Evolutionary conservation across 2,113 vertebrate species (phyloP), one percentile per base, ranked within the genome.

Genomic region (Xiphophorus hellerii): DNA sequence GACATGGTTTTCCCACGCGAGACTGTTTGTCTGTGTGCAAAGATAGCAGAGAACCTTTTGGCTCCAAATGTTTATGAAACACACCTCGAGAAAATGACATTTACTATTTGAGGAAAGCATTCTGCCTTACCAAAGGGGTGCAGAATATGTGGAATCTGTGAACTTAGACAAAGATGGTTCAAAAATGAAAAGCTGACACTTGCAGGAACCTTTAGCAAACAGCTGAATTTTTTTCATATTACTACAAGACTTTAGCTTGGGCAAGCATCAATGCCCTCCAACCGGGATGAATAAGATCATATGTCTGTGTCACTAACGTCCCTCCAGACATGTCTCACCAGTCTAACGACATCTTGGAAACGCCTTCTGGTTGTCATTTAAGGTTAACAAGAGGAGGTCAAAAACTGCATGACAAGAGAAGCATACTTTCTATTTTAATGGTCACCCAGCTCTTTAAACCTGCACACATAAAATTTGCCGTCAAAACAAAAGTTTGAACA

Each of bases 1-100:
- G 81, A 86, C 75, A 66, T 71, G 37, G 22, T 70, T 73, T 83
- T 84, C 87, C 87, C 83, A 65, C 25, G 33, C 63, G 84, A 75
- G 74, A 74, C 81, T 33, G 65, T 87, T 61, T 70, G 69, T 82
- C 31, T 83, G 68, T 48, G 65, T 64, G 6, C 51, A 77, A 67
- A 30, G 61, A 77, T 64, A 66, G 74, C 63, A 10, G 71, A 31
- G 27, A 83, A 86, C 83, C 81, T 82, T 90, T 88, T 71, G 74
- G 69, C 77, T 70, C 63, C 51, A 62, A 30, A 30, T 4, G 1
- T 77, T 82, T 81, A 66, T 61, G 70, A 67, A 86, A 65, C 5
- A 61, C 69, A 73, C 61, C n/a, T 39, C 77, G 67, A 71, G 22
- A 58, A 58, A 82, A 27, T 63, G 44, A 27, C 71, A 75, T 78